A percentile compares a stretch with the other conserved stretches of the same genome.
phyloP scores from a whole-genome alignment of 2,113 vertebrate genomes.

The Grammomys dolichurus region DNA sequence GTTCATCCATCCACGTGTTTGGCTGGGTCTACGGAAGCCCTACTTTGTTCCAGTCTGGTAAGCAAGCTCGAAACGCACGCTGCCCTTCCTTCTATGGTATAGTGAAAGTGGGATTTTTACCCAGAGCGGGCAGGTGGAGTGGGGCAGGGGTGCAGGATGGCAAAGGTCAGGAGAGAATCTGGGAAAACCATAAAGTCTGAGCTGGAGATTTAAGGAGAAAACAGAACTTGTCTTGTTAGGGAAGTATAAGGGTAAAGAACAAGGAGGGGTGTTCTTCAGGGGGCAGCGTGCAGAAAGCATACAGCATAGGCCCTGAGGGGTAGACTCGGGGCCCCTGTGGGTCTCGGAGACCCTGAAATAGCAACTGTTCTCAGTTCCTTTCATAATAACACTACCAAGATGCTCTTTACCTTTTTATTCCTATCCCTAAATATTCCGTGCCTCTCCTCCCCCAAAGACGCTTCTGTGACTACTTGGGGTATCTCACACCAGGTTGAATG shows the following conservation, averaged over 20 bases:
- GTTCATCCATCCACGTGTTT: background rate
- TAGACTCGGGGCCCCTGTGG: background rate
- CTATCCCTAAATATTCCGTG: background rate
- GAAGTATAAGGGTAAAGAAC: background rate
- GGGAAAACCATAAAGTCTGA: background rate
- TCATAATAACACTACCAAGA: background rate
- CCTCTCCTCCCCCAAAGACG: background rate
- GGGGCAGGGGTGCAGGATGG: rapidly evolving
- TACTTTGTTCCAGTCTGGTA: slow-evolving; percentile 46
- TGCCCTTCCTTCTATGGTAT: background rate
- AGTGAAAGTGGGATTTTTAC: background rate
- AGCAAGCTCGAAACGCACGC: slow-evolving; percentile 8
- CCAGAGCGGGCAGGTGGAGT: background rate
- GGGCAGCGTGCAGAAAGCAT: background rate
- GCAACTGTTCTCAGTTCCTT: background rate
- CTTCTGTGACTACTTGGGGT: background rate
- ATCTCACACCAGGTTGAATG: background rate
- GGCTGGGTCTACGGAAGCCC: slow-evolving; percentile 18
- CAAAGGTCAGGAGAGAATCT: background rate
- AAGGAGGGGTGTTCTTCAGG: background rate
- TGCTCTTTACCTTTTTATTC: background rate
- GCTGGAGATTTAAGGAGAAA: background rate
- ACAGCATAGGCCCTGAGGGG: background rate
- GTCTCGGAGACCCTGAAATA: background rate
- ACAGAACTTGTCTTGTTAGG: background rate